phyloP scores from a whole-genome alignment of 1,140 invertebrate genomes.

The Pygmarrhopalites habei region DNA sequence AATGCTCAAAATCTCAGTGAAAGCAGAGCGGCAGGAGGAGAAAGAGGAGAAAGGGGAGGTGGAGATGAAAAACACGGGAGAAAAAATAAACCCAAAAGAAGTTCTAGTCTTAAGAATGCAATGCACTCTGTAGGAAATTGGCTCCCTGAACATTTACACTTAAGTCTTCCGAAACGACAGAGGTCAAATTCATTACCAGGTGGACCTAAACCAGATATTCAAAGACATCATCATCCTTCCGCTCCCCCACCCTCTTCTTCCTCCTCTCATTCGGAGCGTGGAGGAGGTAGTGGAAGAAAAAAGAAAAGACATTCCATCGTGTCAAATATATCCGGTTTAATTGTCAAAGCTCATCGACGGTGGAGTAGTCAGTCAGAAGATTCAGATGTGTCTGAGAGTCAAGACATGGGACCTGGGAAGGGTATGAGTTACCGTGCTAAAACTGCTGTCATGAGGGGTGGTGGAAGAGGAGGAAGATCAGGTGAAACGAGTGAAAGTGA shows the following conservation, averaged over 20 bases:
- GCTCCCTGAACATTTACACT: conserved; percentile 59
- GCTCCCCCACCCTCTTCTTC: background rate
- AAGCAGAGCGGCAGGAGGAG: conserved; percentile 42
- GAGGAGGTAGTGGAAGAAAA: conserved; percentile 47
- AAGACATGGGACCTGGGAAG: conserved; percentile 11
- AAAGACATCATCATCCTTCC: conserved; percentile 40
- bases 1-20: conserved; percentile 47
- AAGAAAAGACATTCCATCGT: conserved; percentile 60
- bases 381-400: conserved; percentile 31
- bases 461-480: conserved; percentile 16
- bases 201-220: conserved; percentile 45
- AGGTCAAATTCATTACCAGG: conserved; percentile 71
- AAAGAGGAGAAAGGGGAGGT: no score
- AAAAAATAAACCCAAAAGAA: conserved; percentile 64
- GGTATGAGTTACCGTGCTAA: conserved; percentile 23
- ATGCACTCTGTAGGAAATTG: conserved; percentile 72
- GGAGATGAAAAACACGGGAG: conserved; percentile 42
- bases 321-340: conserved; percentile 67
- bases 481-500: conserved; percentile 34
- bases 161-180: conserved; percentile 62
- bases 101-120: conserved; percentile 65
- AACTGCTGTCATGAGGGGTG: conserved; percentile 5
- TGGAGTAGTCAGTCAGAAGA: conserved; percentile 50
- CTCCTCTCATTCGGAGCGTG: background rate
- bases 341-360: conserved; percentile 63